Conservation (phyloP, 1,140 invertebrate species). For the Hyles euphorbiae region DNA sequence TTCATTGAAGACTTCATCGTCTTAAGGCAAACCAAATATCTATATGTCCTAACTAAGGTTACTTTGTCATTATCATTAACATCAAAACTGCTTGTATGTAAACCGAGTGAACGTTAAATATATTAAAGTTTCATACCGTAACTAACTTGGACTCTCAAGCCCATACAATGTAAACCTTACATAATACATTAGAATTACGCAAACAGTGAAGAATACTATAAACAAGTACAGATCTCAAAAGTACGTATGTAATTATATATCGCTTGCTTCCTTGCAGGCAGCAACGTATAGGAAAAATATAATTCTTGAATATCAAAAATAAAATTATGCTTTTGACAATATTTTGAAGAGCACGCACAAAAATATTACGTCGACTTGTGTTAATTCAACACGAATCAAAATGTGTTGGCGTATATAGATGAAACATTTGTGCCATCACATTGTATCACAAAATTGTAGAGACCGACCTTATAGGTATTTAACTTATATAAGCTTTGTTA, state of each 20-base stretch:
- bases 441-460: conserved; percentile 16
- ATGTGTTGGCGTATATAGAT: conserved; percentile 16
- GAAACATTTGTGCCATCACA: conserved; percentile 5
- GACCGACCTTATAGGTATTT: conserved; percentile 3
- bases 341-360: conserved; percentile 32
- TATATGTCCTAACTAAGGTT: conserved; percentile 31
- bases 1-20: conserved; percentile 48
- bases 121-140: conserved; percentile 5
- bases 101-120: conserved; percentile 25
- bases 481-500: too few species aligned
- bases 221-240: conserved; percentile 60
- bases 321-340: conserved; percentile 41
- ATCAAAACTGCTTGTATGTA: too few species aligned
- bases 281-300: conserved; percentile 66
- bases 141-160: conserved; percentile 11
- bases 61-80: too few species aligned
- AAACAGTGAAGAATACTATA: conserved; percentile 44
- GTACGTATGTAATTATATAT: conserved; percentile 45
- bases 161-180: conserved; percentile 25
- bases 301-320: conserved; percentile 72
- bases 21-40: conserved; percentile 64
- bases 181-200: conserved; percentile 39
- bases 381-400: conserved; percentile 21
- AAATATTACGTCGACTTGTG: conserved; percentile 43
- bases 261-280: conserved; percentile 53